Conservation (phyloP, 2,113 vertebrate genomes). For the Laticauda colubrina region DNA sequence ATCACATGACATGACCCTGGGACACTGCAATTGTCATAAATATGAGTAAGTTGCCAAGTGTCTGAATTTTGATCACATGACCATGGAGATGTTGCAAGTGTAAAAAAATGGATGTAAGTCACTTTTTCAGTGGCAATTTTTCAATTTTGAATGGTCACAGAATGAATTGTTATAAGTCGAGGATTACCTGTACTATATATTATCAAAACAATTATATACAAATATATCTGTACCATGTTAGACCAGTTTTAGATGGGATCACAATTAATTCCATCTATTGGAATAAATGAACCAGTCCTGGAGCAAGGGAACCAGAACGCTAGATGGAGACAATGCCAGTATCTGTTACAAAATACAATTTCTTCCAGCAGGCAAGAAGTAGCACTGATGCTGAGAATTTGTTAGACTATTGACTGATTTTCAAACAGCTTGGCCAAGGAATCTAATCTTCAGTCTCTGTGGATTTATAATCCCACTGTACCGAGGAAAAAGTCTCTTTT, state of each 20-base stretch:
- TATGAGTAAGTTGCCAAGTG: too few species aligned
- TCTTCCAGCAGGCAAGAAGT: neutral
- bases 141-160: neutral
- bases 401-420: slow-evolving; percentile 24
- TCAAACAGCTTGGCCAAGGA: neutral
- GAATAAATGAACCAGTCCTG: neutral
- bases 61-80: neutral
- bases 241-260: neutral
- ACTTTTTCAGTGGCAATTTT: too few species aligned
- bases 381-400: neutral
- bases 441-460: neutral
- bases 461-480: neutral
- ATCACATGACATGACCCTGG: neutral
- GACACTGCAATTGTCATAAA: too few species aligned
- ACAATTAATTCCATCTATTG: neutral
- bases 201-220: neutral
- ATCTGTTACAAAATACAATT: neutral
- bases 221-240: neutral
- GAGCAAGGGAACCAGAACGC: neutral
- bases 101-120: too few species aligned
- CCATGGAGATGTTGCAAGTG: neutral
- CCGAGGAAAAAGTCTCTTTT: neutral
- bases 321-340: neutral
- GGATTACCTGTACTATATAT: neutral
- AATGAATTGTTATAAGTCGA: neutral